Evolutionary conservation across 1,140 invertebrate genomes (phyloP).

Genomic region (Pteromalus puparum): DNA sequence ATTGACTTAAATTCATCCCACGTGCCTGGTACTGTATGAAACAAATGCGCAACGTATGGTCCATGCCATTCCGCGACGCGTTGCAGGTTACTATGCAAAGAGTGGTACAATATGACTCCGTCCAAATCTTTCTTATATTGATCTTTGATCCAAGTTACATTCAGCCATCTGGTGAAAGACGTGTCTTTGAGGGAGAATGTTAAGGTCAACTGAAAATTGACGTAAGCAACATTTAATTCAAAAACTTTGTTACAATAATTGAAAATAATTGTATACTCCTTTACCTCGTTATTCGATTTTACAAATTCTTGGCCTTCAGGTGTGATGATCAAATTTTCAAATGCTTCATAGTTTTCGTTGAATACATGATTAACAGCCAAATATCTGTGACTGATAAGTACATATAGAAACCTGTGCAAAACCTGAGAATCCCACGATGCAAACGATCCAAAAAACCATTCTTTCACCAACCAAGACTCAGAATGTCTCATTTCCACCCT

Average conservation of each 20-base stretch:
- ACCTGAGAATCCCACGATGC: constrained; percentile 9
- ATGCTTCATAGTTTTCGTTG: not conserved
- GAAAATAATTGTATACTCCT: not conserved
- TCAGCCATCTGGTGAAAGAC: constrained; percentile 1
- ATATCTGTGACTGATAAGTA: not conserved
- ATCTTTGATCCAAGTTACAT: not conserved
- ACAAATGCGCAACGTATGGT: not conserved
- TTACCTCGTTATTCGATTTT: constrained; percentile 18
- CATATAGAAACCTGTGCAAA: constrained; percentile 9
- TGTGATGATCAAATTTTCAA: constrained; percentile 30
- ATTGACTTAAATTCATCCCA: constrained; percentile 13
- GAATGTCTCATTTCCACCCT: not conserved
- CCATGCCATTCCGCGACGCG: not conserved
- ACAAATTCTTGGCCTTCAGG: constrained; percentile 20
- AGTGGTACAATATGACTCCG: not conserved
- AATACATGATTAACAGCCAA: not conserved
- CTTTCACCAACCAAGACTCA: not conserved
- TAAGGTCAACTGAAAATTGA: constrained; percentile 20
- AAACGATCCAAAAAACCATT: constrained; percentile 36
- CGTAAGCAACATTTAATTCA: not conserved
- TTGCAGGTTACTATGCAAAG: not conserved
- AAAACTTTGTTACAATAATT: not conserved
- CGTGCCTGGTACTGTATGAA: not conserved
- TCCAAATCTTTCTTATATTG: constrained; percentile 24
- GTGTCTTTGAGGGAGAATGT: constrained; percentile 4